A percentile compares a stretch with the other conserved stretches of the same genome.
Evolutionary conservation across 53 echinoderm and acorn worm genomes (phyloP).

Genomic region (Holothuria leucospilota): DNA sequence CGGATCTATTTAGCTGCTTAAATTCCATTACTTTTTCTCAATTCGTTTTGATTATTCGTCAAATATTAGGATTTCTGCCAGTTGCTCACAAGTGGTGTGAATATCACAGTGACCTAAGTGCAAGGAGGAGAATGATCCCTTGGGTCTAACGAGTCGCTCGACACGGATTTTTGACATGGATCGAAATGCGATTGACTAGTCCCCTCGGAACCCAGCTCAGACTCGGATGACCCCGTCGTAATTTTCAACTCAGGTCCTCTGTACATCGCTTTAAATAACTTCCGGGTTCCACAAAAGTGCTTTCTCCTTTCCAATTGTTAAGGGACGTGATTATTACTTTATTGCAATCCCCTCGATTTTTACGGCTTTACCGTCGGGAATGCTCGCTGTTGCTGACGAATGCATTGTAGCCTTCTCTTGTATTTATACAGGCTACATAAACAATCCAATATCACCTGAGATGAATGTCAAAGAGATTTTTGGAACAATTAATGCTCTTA

Average conservation of each 20-base stretch:
- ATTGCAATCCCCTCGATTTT: too few species aligned
- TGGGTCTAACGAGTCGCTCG: not conserved
- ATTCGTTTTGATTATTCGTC: not conserved
- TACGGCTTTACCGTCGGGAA: too few species aligned
- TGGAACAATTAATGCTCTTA: too few species aligned
- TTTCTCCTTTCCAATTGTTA: too few species aligned
- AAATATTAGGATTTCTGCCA: conserved; percentile 7
- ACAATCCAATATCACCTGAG: too few species aligned
- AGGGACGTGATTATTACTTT: too few species aligned
- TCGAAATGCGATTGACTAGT: conserved; percentile 33
- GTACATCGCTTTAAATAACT: not conserved
- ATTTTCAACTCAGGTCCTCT: conserved; percentile 10
- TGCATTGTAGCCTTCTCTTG: too few species aligned
- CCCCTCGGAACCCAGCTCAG: conserved; percentile 13
- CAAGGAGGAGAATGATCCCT: not conserved
- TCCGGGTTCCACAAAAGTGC: too few species aligned
- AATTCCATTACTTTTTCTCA: conserved; percentile 32
- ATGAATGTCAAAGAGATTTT: too few species aligned
- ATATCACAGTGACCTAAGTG: conserved; percentile 14
- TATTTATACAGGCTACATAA: too few species aligned
- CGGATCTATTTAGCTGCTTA: conserved; percentile 25
- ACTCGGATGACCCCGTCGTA: not conserved
- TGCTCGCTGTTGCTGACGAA: too few species aligned
- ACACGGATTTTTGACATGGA: conserved; percentile 23
- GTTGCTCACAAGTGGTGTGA: not conserved